phyloP scores from a whole-genome alignment of 2,113 vertebrate species.

The Cebidichthys violaceus region DNA sequence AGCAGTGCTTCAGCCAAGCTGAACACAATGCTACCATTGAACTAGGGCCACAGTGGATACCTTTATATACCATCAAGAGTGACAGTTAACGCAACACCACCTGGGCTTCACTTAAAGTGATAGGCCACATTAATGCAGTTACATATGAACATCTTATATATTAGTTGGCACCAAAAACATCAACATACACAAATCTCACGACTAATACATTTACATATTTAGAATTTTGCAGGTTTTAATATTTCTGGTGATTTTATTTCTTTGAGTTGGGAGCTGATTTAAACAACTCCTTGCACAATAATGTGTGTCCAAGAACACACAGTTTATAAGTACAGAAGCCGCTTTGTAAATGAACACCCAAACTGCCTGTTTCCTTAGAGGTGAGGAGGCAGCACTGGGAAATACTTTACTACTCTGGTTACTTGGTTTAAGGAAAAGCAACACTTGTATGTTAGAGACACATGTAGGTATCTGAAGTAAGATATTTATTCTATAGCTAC shows the following conservation, averaged over 20 bases:
- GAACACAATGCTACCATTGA: slow-evolving; percentile 76
- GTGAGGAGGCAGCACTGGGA: neutral
- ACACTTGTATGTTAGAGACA: slow-evolving; percentile 20
- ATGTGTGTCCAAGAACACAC: neutral
- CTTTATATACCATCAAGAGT: slow-evolving; percentile 67
- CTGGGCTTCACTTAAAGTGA: slow-evolving; percentile 59
- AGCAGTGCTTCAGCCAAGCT: slow-evolving; percentile 45
- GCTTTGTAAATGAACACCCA: slow-evolving; percentile 4
- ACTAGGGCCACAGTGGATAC: slow-evolving; percentile 69
- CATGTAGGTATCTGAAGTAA: slow-evolving; percentile 17
- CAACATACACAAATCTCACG: neutral
- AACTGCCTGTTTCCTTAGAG: neutral
- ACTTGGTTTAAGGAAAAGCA: neutral
- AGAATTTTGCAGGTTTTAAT: neutral
- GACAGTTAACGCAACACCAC: slow-evolving; percentile 58
- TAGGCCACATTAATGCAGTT: slow-evolving; percentile 18
- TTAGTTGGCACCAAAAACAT: slow-evolving; percentile 25
- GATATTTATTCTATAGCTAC: neutral
- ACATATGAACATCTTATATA: neutral
- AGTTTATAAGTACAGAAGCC: neutral
- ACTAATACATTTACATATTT: neutral
- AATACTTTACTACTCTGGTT: neutral
- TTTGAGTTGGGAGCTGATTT: neutral
- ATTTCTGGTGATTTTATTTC: slow-evolving; percentile 14
- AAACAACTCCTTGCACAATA: neutral